phyloP scores from a whole-genome alignment of 2,888 invertebrate species.

The Cantharis nigra region DNA sequence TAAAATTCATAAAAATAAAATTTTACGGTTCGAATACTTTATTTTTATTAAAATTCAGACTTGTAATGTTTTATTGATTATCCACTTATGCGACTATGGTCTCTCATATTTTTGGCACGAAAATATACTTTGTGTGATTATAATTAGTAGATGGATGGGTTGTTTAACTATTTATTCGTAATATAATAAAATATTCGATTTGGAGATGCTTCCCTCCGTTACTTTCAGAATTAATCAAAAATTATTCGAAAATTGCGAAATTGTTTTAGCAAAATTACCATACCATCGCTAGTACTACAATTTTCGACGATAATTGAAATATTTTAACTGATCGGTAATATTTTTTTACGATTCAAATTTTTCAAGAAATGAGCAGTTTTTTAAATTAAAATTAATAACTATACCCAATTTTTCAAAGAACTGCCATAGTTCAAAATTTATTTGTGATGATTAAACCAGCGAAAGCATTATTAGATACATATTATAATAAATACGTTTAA shows the following conservation, averaged over 20 bases:
- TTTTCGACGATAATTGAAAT: no score
- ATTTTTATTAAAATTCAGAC: not conserved
- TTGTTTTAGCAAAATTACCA: not conserved
- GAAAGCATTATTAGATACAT: no score
- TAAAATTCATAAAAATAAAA: not conserved
- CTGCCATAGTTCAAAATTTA: no score
- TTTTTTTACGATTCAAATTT: no score
- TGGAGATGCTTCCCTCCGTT: not conserved
- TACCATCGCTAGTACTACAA: no score
- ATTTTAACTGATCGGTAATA: no score
- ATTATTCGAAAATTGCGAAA: not conserved
- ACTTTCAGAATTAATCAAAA: not conserved
- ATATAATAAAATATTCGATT: not conserved
- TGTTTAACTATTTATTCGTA: not conserved
- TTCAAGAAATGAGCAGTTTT: no score
- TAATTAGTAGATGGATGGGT: not conserved
- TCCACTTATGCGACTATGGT: not conserved
- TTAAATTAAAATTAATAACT: no score
- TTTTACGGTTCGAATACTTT: not conserved
- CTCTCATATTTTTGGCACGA: not conserved
- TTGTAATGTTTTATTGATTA: not conserved
- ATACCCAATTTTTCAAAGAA: no score
- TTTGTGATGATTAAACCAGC: no score
- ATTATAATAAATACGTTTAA: no score
- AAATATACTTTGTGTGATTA: not conserved